Conservation (phyloP, 1,140 invertebrate genomes). For the Drosophila trapezifrons region DNA sequence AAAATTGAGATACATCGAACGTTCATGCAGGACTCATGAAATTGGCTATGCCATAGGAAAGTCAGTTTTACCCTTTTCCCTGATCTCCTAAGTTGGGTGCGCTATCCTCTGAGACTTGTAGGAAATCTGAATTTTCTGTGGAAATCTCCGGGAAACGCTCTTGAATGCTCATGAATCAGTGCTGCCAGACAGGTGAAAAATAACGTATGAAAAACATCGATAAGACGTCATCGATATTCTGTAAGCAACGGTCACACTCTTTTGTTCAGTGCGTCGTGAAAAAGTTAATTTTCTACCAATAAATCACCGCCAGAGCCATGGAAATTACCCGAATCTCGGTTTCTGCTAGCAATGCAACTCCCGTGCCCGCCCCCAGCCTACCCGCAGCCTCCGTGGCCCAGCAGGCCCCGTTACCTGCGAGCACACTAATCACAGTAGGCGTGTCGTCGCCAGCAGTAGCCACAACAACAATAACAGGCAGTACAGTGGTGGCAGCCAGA, state of each 20-base stretch:
- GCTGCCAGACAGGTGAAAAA: no score
- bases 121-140: no score
- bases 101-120: no score
- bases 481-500: slow-evolving; percentile 22
- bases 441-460: slow-evolving; percentile 17
- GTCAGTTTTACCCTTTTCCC: no score
- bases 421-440: slow-evolving; percentile 32
- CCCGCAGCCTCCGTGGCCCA: not conserved
- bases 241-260: not conserved
- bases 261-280: slow-evolving; percentile 26
- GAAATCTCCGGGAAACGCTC: no score
- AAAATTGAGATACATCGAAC: no score
- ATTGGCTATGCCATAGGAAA: no score
- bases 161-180: no score
- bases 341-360: not conserved
- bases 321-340: slow-evolving; percentile 16
- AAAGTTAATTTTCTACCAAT: slow-evolving; percentile 10
- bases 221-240: not conserved
- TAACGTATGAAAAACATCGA: not conserved
- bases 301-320: slow-evolving; percentile 13
- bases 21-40: no score
- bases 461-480: slow-evolving; percentile 20
- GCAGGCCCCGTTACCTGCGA: not conserved
- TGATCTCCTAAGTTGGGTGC: no score
- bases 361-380: not conserved